Evolutionary conservation across 1,140 invertebrate species (phyloP), one percentile per base, ranked within the genome.

Genomic region (Drosophila hydei): DNA sequence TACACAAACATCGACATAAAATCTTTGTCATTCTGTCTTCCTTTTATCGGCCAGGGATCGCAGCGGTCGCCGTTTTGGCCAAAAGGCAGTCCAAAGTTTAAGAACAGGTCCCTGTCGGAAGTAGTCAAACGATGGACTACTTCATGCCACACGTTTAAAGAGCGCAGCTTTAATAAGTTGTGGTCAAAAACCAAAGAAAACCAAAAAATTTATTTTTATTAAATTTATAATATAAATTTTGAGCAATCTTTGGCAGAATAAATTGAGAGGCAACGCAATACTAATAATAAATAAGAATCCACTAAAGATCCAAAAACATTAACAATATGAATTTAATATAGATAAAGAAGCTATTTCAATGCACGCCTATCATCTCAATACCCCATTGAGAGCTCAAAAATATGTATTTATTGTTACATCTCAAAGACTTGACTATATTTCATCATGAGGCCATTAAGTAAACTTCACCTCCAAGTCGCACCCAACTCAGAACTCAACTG

Each of bases 1-100:
- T 47, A 71, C 69, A 83, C 79, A 78, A 81, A 83, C 79, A 81
- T 72, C 52, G 47, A 72, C 75, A 83, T 84, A 83, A 83, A 79
- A 84, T 71, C 72, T 75, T 52, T 72, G 79, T 72, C 79, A 79
- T 72, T 78, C 68, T 78, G 71, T 55, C 58, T 63, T 50, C 60
- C 55, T 63, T 40, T 72, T 72, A 72, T 68, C 68, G 38, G 52
- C 8, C 36, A 33, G 36, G 61, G 45, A 71, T 71, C 61, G 48
- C 63, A 60, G 33, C 42, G 50, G 21, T 43, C 38, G 47, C 33
- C 52, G 62, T 48, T 72, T 51, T 54, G 51, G 52, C 14, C 60
- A 55, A 30, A 47, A n/a, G 43, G 25, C 40, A 36, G 14, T 50
- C 43, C 8, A 18, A 47, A 69, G 14, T 54, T 69, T 47, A 40